A percentile compares a stretch with the other conserved stretches of the same genome.
Evolutionary conservation across 2,797 vertebrate species (phyloP).

Genomic region (Limosa lapponica): DNA sequence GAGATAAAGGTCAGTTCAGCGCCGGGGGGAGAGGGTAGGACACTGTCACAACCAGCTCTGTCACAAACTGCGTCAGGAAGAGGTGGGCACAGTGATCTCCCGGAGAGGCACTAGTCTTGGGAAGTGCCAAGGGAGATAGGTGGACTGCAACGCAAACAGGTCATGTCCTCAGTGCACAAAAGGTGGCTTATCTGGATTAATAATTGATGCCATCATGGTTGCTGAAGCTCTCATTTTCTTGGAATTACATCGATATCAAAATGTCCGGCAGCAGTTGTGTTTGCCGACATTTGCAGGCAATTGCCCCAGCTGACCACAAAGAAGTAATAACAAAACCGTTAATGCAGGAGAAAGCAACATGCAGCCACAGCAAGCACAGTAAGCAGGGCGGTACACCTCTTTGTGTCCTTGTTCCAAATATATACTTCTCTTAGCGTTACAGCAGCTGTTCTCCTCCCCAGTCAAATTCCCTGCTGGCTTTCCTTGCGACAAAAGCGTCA

Average conservation of each 20-base stretch:
- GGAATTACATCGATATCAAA: not conserved
- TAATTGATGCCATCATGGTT: not conserved
- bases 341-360: not conserved
- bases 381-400: not conserved
- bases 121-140: not conserved
- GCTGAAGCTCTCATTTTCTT: not conserved
- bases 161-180: not conserved
- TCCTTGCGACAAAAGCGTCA: not conserved
- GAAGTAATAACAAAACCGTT: not conserved
- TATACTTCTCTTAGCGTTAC: not conserved
- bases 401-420: not conserved
- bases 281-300: not conserved
- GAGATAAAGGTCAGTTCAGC: too few species aligned
- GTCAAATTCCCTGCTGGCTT: not conserved
- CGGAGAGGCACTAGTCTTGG: not conserved
- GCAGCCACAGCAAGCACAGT: not conserved
- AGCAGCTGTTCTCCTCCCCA: not conserved
- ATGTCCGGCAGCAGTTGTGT: not conserved
- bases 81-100: not conserved
- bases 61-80: not conserved
- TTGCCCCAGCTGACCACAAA: not conserved
- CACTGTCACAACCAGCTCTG: not conserved
- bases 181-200: not conserved
- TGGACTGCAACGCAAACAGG: not conserved
- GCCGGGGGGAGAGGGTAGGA: not conserved